A percentile compares a stretch with the other conserved stretches of the same genome.
These are phyloP conservation scores for Aphelinus atriplicis DNA, from an alignment of 1,140 invertebrate genomes.

Conservation along the genomic window DNA sequence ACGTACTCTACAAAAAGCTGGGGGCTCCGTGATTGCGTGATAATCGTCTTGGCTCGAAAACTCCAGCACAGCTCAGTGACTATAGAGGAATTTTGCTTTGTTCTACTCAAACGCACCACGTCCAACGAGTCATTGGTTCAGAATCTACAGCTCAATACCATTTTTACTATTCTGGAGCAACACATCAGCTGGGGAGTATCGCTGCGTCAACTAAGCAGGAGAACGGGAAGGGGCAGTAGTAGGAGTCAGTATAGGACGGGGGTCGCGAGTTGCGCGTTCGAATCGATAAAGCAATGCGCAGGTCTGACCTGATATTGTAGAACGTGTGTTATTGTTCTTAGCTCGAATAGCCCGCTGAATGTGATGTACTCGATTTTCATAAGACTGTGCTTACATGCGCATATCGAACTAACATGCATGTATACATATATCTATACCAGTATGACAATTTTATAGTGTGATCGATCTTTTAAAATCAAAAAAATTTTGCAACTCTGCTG, in stretches of 20 bases:
- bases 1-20: slow-evolving; percentile 61
- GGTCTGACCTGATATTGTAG: background rate
- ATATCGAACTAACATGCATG: too few species aligned
- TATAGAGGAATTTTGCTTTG: background rate
- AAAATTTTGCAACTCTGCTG: too few species aligned
- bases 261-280: slow-evolving; percentile 57
- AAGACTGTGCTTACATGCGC: too few species aligned
- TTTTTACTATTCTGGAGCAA: too few species aligned
- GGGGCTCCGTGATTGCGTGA: slow-evolving; percentile 61
- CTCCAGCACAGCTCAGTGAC: background rate
- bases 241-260: too few species aligned
- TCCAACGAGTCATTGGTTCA: too few species aligned
- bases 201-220: slow-evolving; percentile 12
- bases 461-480: background rate
- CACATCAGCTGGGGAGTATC: background rate
- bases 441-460: background rate
- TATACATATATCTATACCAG: background rate
- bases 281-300: slow-evolving; percentile 59
- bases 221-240: too few species aligned
- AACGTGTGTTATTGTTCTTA: background rate
- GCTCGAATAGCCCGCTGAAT: too few species aligned
- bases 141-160: too few species aligned
- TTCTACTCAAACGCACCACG: too few species aligned
- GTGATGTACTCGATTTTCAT: too few species aligned
- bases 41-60: background rate